Evolutionary conservation across 1,140 invertebrate genomes (phyloP), one percentile per base, ranked within the genome.

Genomic region (Drosophila lini): DNA sequence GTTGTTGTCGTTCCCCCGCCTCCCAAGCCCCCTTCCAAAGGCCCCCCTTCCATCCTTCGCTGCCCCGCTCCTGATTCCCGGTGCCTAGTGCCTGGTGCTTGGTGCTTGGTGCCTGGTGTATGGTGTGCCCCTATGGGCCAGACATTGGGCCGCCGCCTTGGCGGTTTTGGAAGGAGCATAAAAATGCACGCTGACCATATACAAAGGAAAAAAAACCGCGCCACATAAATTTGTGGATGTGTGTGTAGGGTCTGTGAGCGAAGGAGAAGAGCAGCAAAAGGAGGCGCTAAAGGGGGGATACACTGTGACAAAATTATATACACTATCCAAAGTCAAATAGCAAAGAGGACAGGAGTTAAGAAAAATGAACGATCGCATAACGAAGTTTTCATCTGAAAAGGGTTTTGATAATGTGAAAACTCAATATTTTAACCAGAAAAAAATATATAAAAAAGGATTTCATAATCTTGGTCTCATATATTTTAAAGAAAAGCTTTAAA

Each of bases 131-230:
- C 34, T 55, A 62, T 67, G 62, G 74, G 75, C 62, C 79, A 86
- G 83, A 86, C 83, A 86, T 83, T 80, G 76, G 83, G 83, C 83
- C 83, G 83, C 83, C 83, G 83, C 76, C 80, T 78, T 60, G 82
- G 65, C 78, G 71, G 34, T 78, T 55, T 55, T 41, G 64, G 58
- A 60, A 79, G 83, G 75, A 79, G 71, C 83, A 86, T 88, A 82
- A 88, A 82, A 82, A 88, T 80, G 76, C 76, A 71, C 60, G 64
- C 45, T 70, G 75, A 84, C 63, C 81, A 73, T 44, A 64, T 50
- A 70, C 45, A 75, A 60, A 74, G 53, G 41, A 64, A 73, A 48
- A 48, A 62, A 41, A 62, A 32, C 71, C 28, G 63, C 42, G 61
- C 40, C 42, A 78, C 56, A 61, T 50, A 64, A 34, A 50, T 63